Evolutionary conservation across 1,140 invertebrate species (phyloP), one percentile per base, ranked within the genome.

Genomic region (Chelonus insularis): DNA sequence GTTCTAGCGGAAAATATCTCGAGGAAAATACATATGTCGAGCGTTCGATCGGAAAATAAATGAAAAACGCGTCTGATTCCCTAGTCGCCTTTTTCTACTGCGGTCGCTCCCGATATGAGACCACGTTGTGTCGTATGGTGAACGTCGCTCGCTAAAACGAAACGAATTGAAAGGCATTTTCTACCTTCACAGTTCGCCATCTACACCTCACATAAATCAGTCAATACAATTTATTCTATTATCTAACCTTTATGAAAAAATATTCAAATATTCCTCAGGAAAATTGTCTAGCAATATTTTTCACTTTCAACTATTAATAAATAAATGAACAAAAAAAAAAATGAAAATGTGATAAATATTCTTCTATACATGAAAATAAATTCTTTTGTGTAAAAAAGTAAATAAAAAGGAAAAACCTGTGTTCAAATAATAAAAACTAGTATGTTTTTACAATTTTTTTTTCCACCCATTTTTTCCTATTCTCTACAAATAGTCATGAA

Each of bases 41-140:
- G 57, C 36, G 52, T 63, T 60, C 52, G 57, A 34, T 60, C 48
- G 60, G 57, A 66, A 63, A 66, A 63, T 66, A 57, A 45, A 60
- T 52, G 64, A 60, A 63, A 66, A 66, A 66, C 57, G 45, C 52
- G 37, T 52, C 48, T 52, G 58, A 52, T 52, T 54, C 50, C 58
- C 48, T 21, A 43, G 48, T 12, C 58, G 37, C 34, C 36, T 54
- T 32, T 52, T 60, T 12, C 50, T 12, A 20, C 6, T n/a, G n/a
- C 14, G 5, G 21, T 16, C 18, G 12, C 20, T 20, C 52, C 9
- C 16, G 36, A 39, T 14, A n/a, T 11, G 8, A 39, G 9, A 39
- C 9, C 36, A n/a, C 9, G 36, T 14, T 39, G 9, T 39, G 9
- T 14, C 12, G 9, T n/a, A 39, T n/a, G 12, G 9, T 39, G 9